Evolutionary conservation across 2,113 vertebrate species (phyloP).

Genomic region (Hemicordylus capensis): DNA sequence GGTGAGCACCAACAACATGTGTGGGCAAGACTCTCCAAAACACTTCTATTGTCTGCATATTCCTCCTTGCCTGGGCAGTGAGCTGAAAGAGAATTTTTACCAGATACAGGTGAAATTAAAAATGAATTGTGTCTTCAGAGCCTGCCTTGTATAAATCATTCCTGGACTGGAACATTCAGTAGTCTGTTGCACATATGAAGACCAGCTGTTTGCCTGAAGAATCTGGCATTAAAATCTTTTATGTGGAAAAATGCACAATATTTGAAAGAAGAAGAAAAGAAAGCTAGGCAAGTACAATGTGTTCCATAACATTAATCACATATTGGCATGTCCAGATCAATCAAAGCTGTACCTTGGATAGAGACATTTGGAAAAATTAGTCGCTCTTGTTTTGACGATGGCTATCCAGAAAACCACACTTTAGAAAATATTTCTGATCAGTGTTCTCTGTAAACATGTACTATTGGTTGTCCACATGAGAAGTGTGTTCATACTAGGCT

Average conservation of each 20-base stretch:
- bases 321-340: constrained; percentile 39
- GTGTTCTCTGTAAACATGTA: too few species aligned
- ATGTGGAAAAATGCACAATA: constrained; percentile 22
- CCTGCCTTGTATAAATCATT: constrained; percentile 58
- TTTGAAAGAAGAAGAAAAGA: constrained; percentile 18
- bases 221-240: constrained; percentile 29
- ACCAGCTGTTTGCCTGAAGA: constrained; percentile 52
- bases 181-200: constrained; percentile 46
- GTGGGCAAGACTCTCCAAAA: neutral
- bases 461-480: too few species aligned
- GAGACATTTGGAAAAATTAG: neutral
- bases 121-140: constrained; percentile 11
- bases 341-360: constrained; percentile 35
- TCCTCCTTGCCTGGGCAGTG: neutral
- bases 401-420: neutral
- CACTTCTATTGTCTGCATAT: neutral
- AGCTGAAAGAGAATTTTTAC: constrained; percentile 11
- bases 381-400: neutral
- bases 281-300: constrained; percentile 47
- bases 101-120: constrained; percentile 32
- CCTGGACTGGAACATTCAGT: constrained; percentile 24
- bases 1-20: neutral
- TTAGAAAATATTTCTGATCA: too few species aligned
- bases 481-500: too few species aligned
- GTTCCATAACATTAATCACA: constrained; percentile 42